Evolutionary conservation across 2,113 vertebrate species (phyloP).

Genomic region (Epinephelus moara): DNA sequence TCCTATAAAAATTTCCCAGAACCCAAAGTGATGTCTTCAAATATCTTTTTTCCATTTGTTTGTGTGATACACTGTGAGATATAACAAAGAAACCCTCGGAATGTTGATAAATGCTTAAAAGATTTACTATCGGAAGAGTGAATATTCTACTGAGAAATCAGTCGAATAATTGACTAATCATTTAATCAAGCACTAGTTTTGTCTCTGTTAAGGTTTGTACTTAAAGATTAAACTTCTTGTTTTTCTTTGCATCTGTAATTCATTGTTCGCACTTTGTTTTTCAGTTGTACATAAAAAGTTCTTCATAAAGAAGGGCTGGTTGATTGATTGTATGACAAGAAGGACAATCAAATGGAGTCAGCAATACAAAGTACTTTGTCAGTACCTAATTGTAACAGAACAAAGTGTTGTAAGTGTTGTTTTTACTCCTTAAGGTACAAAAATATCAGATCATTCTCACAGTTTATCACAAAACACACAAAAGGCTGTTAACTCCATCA

Average conservation of each 20-base stretch:
- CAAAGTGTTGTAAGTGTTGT: background rate
- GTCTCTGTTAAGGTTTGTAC: background rate
- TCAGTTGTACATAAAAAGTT: background rate
- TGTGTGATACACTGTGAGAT: too few species aligned
- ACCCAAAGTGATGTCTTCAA: too few species aligned
- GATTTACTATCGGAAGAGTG: too few species aligned
- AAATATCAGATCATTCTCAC: slow-evolving; percentile 54
- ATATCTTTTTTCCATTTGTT: too few species aligned
- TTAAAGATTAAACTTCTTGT: background rate
- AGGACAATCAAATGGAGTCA: background rate
- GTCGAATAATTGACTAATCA: background rate
- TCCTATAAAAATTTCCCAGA: too few species aligned
- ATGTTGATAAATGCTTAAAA: too few species aligned
- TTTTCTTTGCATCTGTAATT: background rate
- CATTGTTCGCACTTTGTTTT: background rate
- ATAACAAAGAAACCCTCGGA: too few species aligned
- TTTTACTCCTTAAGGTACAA: slow-evolving; percentile 3
- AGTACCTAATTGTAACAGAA: slow-evolving; percentile 2
- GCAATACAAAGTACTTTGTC: background rate
- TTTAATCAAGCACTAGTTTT: background rate
- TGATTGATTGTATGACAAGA: background rate
- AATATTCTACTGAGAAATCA: too few species aligned
- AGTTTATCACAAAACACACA: slow-evolving; percentile 36
- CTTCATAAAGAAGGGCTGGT: background rate
- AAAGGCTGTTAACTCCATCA: slow-evolving; percentile 25